These are phyloP conservation scores for Spodoptera litura DNA, from an alignment of 1,140 invertebrate genomes.

Conservation along the genomic window DNA sequence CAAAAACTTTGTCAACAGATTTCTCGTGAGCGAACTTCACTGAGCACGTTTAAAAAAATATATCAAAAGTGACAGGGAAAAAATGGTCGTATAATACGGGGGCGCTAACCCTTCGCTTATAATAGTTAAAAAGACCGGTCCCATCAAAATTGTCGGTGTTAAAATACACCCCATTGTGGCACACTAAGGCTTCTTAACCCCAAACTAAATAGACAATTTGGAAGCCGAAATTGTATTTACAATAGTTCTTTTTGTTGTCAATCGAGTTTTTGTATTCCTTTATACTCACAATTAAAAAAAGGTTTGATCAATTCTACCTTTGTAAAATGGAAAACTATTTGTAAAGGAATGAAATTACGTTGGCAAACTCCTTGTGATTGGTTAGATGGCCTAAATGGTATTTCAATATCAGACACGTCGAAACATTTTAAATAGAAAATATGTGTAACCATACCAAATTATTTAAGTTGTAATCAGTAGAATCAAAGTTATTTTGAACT, in stretches of 20 bases:
- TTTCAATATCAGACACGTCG: neutral
- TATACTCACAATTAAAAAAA: constrained; percentile 42
- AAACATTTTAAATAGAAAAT: neutral
- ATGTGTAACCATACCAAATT: too few species aligned
- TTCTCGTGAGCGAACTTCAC: neutral
- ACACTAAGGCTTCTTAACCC: constrained; percentile 80
- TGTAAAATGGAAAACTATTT: constrained; percentile 41
- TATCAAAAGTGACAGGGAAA: constrained; percentile 49
- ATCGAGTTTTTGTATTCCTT: constrained; percentile 49
- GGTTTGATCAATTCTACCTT: constrained; percentile 41
- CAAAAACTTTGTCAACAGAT: constrained; percentile 8
- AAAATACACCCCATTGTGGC: constrained; percentile 78
- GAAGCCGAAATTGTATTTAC: constrained; percentile 76
- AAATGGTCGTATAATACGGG: constrained; percentile 54
- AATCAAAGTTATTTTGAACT: too few species aligned
- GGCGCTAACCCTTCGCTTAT: constrained; percentile 69
- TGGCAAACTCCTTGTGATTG: constrained; percentile 24
- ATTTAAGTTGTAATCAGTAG: too few species aligned
- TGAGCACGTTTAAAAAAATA: constrained; percentile 39
- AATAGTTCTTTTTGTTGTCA: constrained; percentile 65
- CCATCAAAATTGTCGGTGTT: constrained; percentile 77
- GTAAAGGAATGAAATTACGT: neutral
- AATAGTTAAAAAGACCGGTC: constrained; percentile 65
- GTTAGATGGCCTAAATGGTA: neutral
- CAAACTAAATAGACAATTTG: constrained; percentile 76